phyloP scores from a whole-genome alignment of 2,797 vertebrate species.

The Artibeus lituratus region DNA sequence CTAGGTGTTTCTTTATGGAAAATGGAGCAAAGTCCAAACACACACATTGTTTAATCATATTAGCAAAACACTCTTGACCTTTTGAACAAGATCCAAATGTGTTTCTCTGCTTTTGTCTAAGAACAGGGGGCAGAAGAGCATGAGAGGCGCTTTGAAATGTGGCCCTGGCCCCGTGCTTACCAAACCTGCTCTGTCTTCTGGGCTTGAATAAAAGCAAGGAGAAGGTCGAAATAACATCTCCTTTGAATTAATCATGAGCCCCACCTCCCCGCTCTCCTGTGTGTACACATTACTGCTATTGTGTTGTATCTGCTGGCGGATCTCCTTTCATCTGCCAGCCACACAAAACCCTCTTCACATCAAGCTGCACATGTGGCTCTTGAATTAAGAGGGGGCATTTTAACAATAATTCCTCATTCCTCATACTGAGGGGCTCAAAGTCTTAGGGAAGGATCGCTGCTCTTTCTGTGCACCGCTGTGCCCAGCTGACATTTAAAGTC shows the following conservation, averaged over 20 bases:
- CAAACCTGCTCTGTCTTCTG: constrained; percentile 46
- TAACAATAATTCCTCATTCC: neutral
- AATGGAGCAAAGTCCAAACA: constrained; percentile 1
- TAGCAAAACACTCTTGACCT: constrained; percentile 5
- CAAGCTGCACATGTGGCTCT: neutral
- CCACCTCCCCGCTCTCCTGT: constrained; percentile 68
- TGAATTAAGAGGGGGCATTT: neutral
- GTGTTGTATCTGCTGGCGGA: constrained; percentile 66
- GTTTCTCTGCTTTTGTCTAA: neutral
- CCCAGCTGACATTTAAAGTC: neutral
- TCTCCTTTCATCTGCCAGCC: constrained; percentile 68
- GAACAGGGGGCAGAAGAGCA: neutral
- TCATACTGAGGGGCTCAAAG: neutral
- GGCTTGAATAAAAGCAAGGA: constrained; percentile 41
- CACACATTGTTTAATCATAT: neutral
- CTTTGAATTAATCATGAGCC: constrained; percentile 72
- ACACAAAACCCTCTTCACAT: neutral
- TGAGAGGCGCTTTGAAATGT: neutral
- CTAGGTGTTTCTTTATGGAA: constrained; percentile 17
- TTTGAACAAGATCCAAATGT: neutral
- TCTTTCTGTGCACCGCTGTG: neutral
- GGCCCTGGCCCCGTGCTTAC: neutral
- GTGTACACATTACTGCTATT: constrained; percentile 72
- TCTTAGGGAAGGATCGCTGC: neutral
- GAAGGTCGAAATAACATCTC: constrained; percentile 65